Base-by-base conservation (phyloP, 2,113 vertebrate genomes). In the Octodon degus region DNA sequence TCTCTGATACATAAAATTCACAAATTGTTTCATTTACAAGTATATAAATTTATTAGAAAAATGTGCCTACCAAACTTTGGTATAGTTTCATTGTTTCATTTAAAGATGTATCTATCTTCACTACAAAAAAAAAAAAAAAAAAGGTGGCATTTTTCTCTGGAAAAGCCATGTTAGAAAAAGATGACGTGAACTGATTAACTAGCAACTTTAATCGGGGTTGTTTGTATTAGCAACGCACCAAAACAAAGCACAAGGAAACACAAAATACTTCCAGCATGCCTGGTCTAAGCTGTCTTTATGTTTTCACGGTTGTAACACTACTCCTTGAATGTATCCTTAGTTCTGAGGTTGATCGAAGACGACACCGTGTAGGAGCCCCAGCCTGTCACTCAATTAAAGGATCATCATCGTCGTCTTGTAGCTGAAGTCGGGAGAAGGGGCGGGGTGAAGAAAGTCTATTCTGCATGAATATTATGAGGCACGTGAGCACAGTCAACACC, bases 401-500 rank as follows among this genome's bases (percentile, higher is more conserved):
- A 0, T 99, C 99, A 0, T 99, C 99, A 0, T 99, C 99, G 0
- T 99, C 99, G 0, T 99, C 98, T 20, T 99, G 99, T 1, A 99
- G 92, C 93, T 99, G 98, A 24, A 99, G 99, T 47, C 99, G 98
- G 67, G 98, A 98, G 92, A 99, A 99, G 0, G 98, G 98, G 12
- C 70, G 98, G 0, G 97, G 83, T 0, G 95, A 77, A 1, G 92
- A 81, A 0, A 86, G 79, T 79, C 98, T 98, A 10, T 95, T 97
- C 92, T 98, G 98, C 88, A 98, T 97, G 47, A 98, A 90, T 63
- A 98, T 97, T 81, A 99, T 98, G 37, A 99, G 89, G 97, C 99
- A 98, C 0, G 98, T 99, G 67, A 99, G 90, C 0, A 97, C 97
- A n/a, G 97, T 98, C 89, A 99, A 98, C 0, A 99, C 43, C 91